Conservation (phyloP, 2,113 vertebrate genomes). For the Hyperopisus bebe region DNA sequence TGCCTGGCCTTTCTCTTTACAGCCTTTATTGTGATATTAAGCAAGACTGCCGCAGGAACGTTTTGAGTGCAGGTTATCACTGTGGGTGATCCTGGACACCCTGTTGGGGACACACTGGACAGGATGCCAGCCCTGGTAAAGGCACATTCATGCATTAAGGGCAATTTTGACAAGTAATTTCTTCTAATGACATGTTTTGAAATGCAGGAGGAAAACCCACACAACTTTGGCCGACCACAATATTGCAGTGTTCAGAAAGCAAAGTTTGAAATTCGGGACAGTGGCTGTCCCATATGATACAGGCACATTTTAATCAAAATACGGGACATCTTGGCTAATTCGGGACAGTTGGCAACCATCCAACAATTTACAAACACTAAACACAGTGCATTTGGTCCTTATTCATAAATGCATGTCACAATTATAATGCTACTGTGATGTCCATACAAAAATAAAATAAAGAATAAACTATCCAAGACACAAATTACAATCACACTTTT, state of each 20-base stretch:
- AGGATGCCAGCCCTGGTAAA: background rate
- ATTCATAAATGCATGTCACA: background rate
- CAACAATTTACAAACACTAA: background rate
- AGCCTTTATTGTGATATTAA: background rate
- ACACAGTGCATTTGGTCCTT: background rate
- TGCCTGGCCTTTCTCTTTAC: background rate
- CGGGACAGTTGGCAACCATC: background rate
- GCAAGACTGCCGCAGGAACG: background rate
- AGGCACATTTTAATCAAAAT: background rate
- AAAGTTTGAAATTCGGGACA: background rate
- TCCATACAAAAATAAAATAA: background rate
- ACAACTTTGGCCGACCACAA: background rate
- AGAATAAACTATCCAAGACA: background rate
- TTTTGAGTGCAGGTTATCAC: background rate
- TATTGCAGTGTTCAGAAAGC: background rate
- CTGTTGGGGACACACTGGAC: background rate
- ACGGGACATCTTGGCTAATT: background rate
- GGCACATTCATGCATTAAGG: background rate
- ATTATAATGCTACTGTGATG: background rate
- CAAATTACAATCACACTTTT: background rate
- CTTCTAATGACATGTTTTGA: background rate
- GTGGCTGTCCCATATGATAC: background rate
- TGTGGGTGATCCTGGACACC: background rate
- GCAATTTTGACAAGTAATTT: background rate
- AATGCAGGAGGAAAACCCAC: background rate